A percentile compares a stretch with the other conserved stretches of the same genome.
These are phyloP conservation scores for Ctena decussata DNA, from an alignment of 2,888 invertebrate genomes.

Conservation along the genomic window DNA sequence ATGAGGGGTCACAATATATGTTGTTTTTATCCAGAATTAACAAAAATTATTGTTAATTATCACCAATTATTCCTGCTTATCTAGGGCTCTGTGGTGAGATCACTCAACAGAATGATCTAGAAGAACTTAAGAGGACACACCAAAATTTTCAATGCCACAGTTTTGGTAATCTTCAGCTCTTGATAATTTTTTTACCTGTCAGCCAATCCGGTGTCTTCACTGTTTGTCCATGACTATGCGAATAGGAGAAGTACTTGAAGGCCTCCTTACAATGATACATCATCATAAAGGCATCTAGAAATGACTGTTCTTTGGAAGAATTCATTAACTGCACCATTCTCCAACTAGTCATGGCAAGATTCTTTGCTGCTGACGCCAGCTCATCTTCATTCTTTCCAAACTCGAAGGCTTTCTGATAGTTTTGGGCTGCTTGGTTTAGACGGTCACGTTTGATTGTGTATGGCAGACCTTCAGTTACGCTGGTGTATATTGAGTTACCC, in stretches of 20 bases:
- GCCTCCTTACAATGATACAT: slow-evolving; percentile 57
- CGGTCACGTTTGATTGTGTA: slow-evolving; percentile 39
- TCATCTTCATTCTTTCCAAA: slow-evolving; percentile 48
- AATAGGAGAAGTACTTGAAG: slow-evolving; percentile 51
- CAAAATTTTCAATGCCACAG: too few relatives aligned
- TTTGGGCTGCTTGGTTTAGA: slow-evolving; percentile 44
- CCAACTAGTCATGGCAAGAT: slow-evolving; percentile 59
- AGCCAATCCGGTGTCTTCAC: slow-evolving; percentile 50
- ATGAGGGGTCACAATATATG: too few relatives aligned
- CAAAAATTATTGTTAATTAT: too few relatives aligned
- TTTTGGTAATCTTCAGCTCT: too few relatives aligned
- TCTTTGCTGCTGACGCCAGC: slow-evolving; percentile 56
- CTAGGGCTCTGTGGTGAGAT: too few relatives aligned
- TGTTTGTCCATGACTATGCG: slow-evolving; percentile 36
- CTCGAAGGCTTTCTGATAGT: slow-evolving; percentile 57
- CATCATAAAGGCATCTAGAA: slow-evolving; percentile 34
- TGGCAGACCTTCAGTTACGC: slow-evolving; percentile 28
- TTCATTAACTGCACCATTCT: slow-evolving; percentile 31
- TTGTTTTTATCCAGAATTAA: too few relatives aligned
- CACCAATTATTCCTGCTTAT: too few relatives aligned
- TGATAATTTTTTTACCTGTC: slow-evolving; percentile 21
- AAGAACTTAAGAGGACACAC: too few relatives aligned
- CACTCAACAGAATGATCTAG: too few relatives aligned
- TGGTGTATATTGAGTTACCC: slow-evolving; percentile 47
- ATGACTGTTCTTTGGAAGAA: not conserved